Evolutionary conservation across 2,888 invertebrate species (phyloP).

Genomic region (Uloborus plumipes): DNA sequence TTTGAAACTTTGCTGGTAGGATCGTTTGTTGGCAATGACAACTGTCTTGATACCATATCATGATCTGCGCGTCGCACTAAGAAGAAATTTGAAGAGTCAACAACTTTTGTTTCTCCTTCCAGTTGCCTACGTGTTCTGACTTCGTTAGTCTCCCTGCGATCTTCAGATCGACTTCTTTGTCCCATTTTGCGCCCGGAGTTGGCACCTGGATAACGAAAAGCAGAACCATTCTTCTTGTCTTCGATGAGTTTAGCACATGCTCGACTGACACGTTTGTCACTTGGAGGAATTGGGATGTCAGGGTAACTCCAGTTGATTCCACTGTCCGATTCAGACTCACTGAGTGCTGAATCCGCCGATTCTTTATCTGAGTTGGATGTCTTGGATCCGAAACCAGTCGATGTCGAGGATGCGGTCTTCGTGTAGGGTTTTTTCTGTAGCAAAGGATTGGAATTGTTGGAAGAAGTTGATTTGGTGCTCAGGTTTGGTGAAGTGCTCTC

Average conservation of each 20-base stretch:
- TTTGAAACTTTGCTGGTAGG: slow-evolving; percentile 1
- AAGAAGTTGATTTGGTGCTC: slow-evolving; percentile 43
- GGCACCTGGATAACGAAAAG: slow-evolving; percentile 14
- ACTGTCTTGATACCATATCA: background rate
- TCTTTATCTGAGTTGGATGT: slow-evolving; percentile 54
- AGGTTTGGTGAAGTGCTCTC: slow-evolving; percentile 37
- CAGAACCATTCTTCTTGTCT: slow-evolving; percentile 10
- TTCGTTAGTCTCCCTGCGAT: slow-evolving; percentile 54
- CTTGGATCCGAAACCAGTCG: slow-evolving; percentile 51
- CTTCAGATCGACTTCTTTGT: slow-evolving; percentile 54
- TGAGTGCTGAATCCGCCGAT: slow-evolving; percentile 57
- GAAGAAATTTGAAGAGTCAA: slow-evolving; percentile 52
- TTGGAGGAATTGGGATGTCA: slow-evolving; percentile 25
- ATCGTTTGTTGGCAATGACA: slow-evolving; percentile 18
- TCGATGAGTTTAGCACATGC: slow-evolving; percentile 5
- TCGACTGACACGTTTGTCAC: slow-evolving; percentile 15
- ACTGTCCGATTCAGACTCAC: slow-evolving; percentile 60
- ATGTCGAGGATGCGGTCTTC: slow-evolving; percentile 23
- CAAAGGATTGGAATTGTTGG: slow-evolving; percentile 5
- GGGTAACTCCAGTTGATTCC: slow-evolving; percentile 61
- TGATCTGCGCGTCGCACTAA: slow-evolving; percentile 30
- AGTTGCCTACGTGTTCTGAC: slow-evolving; percentile 9
- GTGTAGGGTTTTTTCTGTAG: slow-evolving; percentile 7
- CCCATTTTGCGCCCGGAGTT: slow-evolving; percentile 24
- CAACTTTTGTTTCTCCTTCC: slow-evolving; percentile 55